phyloP scores from a whole-genome alignment of 2,797 vertebrate genomes.

The Denticeps clupeoides region DNA sequence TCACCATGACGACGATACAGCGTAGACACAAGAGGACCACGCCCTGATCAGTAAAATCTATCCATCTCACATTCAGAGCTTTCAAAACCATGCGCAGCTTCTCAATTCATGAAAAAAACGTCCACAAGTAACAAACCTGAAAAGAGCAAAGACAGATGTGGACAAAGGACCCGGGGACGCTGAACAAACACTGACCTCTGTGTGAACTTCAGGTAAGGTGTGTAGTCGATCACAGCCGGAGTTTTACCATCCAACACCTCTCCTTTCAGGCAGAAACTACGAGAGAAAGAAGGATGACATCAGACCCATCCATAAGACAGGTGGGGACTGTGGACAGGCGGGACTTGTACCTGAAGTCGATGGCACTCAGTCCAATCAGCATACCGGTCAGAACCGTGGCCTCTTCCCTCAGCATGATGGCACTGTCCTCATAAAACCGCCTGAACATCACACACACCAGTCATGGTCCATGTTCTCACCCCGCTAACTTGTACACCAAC shows the following conservation, averaged over 20 bases:
- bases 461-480: too few relatives aligned
- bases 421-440: conserved; percentile 89
- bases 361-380: conserved; percentile 91
- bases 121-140: too few relatives aligned
- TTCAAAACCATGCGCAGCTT: too few relatives aligned
- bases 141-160: too few relatives aligned
- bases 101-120: too few relatives aligned
- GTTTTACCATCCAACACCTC: conserved; percentile 90
- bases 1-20: neutral
- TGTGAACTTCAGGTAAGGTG: conserved; percentile 94
- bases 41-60: too few relatives aligned
- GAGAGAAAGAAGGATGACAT: neutral
- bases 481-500: too few relatives aligned
- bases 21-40: neutral
- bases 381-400: conserved; percentile 87
- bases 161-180: neutral
- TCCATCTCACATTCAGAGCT: too few relatives aligned
- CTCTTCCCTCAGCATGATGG: conserved; percentile 91
- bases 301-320: too few relatives aligned
- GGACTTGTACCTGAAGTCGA: conserved; percentile 83
- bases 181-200: conserved; percentile 68
- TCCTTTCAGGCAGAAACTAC: conserved; percentile 91
- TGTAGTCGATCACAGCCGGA: conserved; percentile 85
- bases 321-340: too few relatives aligned
- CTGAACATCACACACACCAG: conserved; percentile 39